phyloP scores from a whole-genome alignment of 2,888 invertebrate species.

The Pasiphila rectangulata region DNA sequence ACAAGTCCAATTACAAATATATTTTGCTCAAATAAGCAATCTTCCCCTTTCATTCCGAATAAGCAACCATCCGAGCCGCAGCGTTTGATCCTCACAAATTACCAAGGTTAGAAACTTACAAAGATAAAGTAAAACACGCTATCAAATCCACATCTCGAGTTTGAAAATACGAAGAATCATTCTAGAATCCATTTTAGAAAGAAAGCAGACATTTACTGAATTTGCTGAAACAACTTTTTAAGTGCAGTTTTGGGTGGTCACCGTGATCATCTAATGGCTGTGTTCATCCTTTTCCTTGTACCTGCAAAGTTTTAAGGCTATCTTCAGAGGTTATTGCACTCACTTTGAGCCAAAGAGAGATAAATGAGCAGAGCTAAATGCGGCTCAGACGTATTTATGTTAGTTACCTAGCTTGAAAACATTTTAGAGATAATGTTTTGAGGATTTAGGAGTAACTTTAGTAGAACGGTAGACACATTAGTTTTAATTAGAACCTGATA shows the following conservation, averaged over 20 bases:
- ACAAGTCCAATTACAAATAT: slow-evolving; percentile 12
- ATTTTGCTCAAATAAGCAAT: slow-evolving; percentile 12
- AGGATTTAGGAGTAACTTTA: slow-evolving; percentile 10
- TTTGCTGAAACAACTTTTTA: slow-evolving; percentile 47
- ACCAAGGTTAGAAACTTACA: slow-evolving; percentile 25
- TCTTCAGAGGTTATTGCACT: slow-evolving; percentile 15
- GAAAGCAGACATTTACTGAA: slow-evolving; percentile 31
- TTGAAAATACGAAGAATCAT: slow-evolving; percentile 34
- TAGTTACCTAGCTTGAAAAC: slow-evolving; percentile 7
- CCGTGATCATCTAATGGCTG: slow-evolving; percentile 52
- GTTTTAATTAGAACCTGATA: slow-evolving; percentile 15
- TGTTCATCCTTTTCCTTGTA: slow-evolving; percentile 60
- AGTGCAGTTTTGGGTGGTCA: slow-evolving; percentile 49
- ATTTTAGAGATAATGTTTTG: slow-evolving; percentile 8
- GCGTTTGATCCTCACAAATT: slow-evolving; percentile 20
- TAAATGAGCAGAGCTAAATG: slow-evolving; percentile 13
- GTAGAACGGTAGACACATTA: slow-evolving; percentile 18
- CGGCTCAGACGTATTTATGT: slow-evolving; percentile 10
- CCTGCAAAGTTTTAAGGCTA: slow-evolving; percentile 36
- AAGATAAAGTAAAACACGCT: slow-evolving; percentile 29
- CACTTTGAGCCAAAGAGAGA: slow-evolving; percentile 5
- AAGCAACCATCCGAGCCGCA: slow-evolving; percentile 6
- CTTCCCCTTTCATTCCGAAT: slow-evolving; percentile 6
- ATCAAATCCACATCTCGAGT: slow-evolving; percentile 38
- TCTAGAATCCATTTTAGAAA: slow-evolving; percentile 19